phyloP scores from a whole-genome alignment of 2,797 vertebrate genomes.

The Calcarius lapponicus region DNA sequence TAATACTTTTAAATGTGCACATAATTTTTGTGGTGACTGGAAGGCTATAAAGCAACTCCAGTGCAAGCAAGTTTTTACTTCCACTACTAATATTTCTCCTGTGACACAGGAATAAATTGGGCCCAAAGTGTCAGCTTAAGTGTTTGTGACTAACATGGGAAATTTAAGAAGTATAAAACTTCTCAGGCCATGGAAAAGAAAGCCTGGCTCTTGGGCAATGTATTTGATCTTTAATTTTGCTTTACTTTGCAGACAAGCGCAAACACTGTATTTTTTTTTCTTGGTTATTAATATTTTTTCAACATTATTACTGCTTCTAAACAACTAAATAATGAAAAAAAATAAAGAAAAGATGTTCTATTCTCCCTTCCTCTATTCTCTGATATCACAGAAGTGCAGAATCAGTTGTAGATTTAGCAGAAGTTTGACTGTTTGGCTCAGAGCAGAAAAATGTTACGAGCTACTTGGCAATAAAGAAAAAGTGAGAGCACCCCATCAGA shows the following conservation, averaged over 20 bases:
- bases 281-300: conserved; percentile 4
- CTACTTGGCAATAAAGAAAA: not conserved
- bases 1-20: not conserved
- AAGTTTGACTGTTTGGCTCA: not conserved
- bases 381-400: not conserved
- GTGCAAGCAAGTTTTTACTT: not conserved
- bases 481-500: not conserved
- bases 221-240: not conserved
- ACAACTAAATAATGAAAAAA: not conserved
- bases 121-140: conserved; percentile 16
- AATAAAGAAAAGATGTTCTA: not conserved
- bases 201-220: not conserved
- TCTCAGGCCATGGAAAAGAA: not conserved
- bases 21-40: conserved; percentile 16
- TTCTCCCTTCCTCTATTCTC: not conserved
- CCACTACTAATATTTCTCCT: conserved; percentile 19
- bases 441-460: not conserved
- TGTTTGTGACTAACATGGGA: conserved; percentile 16
- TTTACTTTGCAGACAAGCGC: not conserved
- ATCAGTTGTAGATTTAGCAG: not conserved
- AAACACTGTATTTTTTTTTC: not conserved
- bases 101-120: conserved; percentile 17
- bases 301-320: not conserved
- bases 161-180: conserved; percentile 27
- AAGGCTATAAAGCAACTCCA: not conserved